A percentile compares a stretch with the other conserved stretches of the same genome.
phyloP scores from a whole-genome alignment of 1,140 invertebrate genomes.

The Gryon sp. region DNA sequence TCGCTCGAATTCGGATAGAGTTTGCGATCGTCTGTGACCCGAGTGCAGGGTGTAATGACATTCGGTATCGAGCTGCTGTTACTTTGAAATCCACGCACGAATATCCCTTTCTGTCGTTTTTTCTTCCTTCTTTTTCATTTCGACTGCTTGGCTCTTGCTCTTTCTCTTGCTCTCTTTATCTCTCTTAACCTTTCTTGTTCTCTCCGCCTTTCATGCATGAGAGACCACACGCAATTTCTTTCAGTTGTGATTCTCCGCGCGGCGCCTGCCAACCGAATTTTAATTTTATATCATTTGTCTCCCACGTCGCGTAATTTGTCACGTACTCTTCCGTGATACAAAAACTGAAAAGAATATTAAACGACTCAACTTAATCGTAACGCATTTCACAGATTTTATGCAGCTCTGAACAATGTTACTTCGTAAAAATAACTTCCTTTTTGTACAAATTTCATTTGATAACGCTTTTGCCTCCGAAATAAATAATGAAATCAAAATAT shows the following conservation, averaged over 20 bases:
- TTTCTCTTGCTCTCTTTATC: constrained; percentile 1
- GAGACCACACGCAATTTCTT: constrained; percentile 62
- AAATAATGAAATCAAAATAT: no score
- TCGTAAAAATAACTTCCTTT: no score
- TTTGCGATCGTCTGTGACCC: constrained; percentile 60
- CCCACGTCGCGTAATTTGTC: constrained; percentile 57
- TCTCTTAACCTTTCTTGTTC: not conserved
- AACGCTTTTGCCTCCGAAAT: no score
- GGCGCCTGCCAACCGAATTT: constrained; percentile 58
- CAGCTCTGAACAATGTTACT: no score
- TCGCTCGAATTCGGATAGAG: constrained; percentile 65
- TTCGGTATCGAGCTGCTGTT: constrained; percentile 61
- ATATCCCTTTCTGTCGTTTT: constrained; percentile 9
- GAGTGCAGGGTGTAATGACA: constrained; percentile 72
- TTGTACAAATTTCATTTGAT: no score
- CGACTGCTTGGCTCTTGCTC: no score
- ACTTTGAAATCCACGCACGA: constrained; percentile 67
- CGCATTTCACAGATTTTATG: constrained; percentile 7
- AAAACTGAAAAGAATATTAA: constrained; percentile 46
- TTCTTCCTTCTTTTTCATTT: no score
- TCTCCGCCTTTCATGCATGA: constrained; percentile 32
- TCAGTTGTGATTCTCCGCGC: constrained; percentile 44
- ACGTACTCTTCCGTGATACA: constrained; percentile 42
- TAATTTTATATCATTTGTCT: constrained; percentile 64
- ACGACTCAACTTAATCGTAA: constrained; percentile 23